These are phyloP conservation scores for Uloborus diversus DNA, from an alignment of 1,140 invertebrate species.

Conservation along the genomic window DNA sequence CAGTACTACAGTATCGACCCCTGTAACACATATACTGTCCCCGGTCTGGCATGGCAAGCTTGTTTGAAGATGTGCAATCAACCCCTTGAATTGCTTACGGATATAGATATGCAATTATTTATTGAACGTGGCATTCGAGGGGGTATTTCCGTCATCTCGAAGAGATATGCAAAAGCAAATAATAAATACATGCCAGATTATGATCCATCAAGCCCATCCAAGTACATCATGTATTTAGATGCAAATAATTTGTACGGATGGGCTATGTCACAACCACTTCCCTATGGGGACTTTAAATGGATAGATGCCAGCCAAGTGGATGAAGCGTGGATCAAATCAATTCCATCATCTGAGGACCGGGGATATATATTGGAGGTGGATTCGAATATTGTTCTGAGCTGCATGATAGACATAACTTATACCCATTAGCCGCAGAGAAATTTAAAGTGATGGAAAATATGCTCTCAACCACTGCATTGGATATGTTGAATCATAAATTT, in stretches of 20 bases:
- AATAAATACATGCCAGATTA: neutral
- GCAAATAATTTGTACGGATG: too few relatives aligned
- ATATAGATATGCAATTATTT: slow-evolving; percentile 3
- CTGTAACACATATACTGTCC: too few relatives aligned
- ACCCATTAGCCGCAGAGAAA: slow-evolving; percentile 64
- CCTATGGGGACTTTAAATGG: slow-evolving; percentile 48
- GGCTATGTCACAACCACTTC: slow-evolving; percentile 50
- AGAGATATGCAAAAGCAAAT: neutral
- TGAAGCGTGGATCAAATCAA: neutral
- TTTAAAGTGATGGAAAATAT: too few relatives aligned
- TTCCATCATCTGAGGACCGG: neutral
- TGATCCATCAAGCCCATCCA: neutral
- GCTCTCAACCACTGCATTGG: too few relatives aligned
- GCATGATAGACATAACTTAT: slow-evolving; percentile 63
- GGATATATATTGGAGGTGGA: slow-evolving; percentile 61
- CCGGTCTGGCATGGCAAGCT: neutral
- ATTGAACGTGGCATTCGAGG: neutral
- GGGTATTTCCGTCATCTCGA: neutral
- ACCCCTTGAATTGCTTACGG: neutral
- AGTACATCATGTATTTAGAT: slow-evolving; percentile 60
- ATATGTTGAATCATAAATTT: too few relatives aligned
- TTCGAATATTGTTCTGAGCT: slow-evolving; percentile 60
- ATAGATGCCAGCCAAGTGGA: neutral
- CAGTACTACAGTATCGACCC: too few relatives aligned
- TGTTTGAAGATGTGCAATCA: neutral